Percentiles rank a stretch among this genome's conserved stretches.
Conservation (phyloP, 2,797 vertebrate species). For the Clarias pachynema region DNA sequence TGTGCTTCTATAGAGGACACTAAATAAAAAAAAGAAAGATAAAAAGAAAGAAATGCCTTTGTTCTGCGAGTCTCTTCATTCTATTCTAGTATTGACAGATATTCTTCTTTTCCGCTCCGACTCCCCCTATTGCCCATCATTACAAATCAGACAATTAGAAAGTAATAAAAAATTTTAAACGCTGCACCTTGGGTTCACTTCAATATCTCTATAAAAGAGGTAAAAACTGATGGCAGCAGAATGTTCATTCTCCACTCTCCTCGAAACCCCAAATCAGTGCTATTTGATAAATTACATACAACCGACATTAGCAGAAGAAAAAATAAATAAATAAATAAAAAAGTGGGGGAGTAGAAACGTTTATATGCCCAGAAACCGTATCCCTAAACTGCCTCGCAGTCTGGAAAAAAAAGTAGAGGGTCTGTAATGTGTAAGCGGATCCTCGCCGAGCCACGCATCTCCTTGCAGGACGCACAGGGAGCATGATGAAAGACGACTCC, state of each 20-base stretch:
- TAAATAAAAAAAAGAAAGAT: not conserved
- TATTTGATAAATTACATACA: constrained; percentile 14
- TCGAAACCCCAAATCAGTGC: not conserved
- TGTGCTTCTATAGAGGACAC: constrained; percentile 18
- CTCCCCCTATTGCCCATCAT: constrained; percentile 70
- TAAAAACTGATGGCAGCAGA: constrained; percentile 63
- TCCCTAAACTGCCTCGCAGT: constrained; percentile 39
- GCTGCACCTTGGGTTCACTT: constrained; percentile 67
- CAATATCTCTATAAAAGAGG: constrained; percentile 74
- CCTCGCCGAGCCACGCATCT: constrained; percentile 44
- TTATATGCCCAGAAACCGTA: constrained; percentile 32
- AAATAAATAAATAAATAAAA: not conserved
- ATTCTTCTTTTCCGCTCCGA: constrained; percentile 55
- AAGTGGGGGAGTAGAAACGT: constrained; percentile 18
- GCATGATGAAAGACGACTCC: constrained; percentile 50
- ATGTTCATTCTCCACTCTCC: constrained; percentile 13
- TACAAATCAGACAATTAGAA: constrained; percentile 75
- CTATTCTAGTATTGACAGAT: constrained; percentile 36
- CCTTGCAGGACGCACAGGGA: constrained; percentile 37
- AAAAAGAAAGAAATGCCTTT: not conserved
- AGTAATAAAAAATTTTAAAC: constrained; percentile 75
- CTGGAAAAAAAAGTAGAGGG: constrained; percentile 37
- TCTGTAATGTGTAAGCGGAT: constrained; percentile 50
- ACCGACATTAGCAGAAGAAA: not conserved
- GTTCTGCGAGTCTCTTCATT: not conserved